Percentiles rank a stretch among this genome's conserved stretches.
Evolutionary conservation across 2,888 invertebrate species (phyloP).

Genomic region (Drosophila infuscata): DNA sequence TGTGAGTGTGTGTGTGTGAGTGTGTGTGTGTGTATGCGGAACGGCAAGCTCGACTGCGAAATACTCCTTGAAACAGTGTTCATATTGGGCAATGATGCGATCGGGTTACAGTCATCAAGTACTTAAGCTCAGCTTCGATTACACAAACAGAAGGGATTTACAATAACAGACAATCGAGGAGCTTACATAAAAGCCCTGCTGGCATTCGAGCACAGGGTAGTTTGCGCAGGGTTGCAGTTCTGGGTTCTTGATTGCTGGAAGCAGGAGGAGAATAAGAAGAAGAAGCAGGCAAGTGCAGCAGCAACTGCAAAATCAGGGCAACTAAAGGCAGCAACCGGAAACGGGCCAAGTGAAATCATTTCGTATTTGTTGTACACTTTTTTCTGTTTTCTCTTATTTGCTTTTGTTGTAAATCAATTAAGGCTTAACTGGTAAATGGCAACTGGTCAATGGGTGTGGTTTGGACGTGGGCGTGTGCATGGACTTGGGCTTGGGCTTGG

Average conservation of each 20-base stretch:
- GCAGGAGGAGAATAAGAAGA: background rate
- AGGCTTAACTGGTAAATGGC: slow-evolving; percentile 42
- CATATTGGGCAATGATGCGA: background rate
- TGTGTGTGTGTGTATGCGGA: background rate
- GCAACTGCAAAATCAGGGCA: slow-evolving; percentile 30
- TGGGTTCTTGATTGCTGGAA: background rate
- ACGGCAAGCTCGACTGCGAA: background rate
- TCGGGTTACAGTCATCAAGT: background rate
- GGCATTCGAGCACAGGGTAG: background rate
- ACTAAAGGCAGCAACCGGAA: slow-evolving; percentile 45
- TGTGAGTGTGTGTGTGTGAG: background rate
- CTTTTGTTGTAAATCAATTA: slow-evolving; percentile 60
- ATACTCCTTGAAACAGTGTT: slow-evolving; percentile 10
- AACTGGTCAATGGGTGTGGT: slow-evolving; percentile 23
- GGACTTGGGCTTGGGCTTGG: background rate
- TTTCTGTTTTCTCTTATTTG: slow-evolving; percentile 33
- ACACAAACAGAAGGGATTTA: background rate
- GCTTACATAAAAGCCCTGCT: background rate
- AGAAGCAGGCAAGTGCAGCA: slow-evolving; percentile 29
- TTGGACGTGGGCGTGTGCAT: background rate
- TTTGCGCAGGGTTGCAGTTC: background rate
- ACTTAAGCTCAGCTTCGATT: background rate
- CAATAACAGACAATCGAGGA: background rate
- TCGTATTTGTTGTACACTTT: slow-evolving; percentile 37
- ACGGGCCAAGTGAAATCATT: slow-evolving; percentile 52